Evolutionary conservation across 2,113 vertebrate species (phyloP), one percentile per base, ranked within the genome.

Genomic region (Octodon degus): DNA sequence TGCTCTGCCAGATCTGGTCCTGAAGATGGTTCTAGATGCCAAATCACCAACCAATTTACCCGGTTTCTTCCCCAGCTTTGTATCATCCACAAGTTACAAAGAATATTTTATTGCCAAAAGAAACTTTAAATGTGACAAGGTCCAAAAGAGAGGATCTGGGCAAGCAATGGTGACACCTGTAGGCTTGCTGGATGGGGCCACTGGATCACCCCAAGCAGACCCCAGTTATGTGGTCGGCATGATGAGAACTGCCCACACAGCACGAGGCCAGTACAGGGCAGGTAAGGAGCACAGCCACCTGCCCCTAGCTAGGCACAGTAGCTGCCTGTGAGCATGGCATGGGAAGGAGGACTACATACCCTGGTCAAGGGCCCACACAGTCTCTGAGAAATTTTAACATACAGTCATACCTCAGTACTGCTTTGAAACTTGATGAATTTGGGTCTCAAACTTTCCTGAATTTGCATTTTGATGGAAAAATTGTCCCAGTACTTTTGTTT

Each of bases 141-240:
- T 62, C 67, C 80, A 72, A 7, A 63, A 92, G 79, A 83, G 68
- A 65, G 53, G 14, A 47, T 27, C 82, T 88, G 63, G 4, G 32
- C 47, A 30, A 0, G n/a, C n/a, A n/a, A 1, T 5, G 24, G 14
- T 1, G 12, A 14, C 13, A 22, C 20, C 24, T 10, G 0, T 30
- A 88, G 63, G 25, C 32, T 37, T 37, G 6, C 11, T 20, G 32
- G 68, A 55, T 9, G 55, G 79, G 63, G 25, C 37, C 60, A n/a
- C 34, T 24, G 43, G 58, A 37, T 30, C 63, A 24, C 17, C 37
- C 37, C 70, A 40, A 1, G 20, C n/a, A 14, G 53, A 19, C 4
- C 60, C 72, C 14, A 55, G 47, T 47, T 60, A 13, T 5, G 67
- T 34, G 5, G 11, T 10, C 53, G 37, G 16, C 40, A 27, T 30